Conservation (phyloP, 1,140 invertebrate genomes). For the Temnothorax curvispinosus region DNA sequence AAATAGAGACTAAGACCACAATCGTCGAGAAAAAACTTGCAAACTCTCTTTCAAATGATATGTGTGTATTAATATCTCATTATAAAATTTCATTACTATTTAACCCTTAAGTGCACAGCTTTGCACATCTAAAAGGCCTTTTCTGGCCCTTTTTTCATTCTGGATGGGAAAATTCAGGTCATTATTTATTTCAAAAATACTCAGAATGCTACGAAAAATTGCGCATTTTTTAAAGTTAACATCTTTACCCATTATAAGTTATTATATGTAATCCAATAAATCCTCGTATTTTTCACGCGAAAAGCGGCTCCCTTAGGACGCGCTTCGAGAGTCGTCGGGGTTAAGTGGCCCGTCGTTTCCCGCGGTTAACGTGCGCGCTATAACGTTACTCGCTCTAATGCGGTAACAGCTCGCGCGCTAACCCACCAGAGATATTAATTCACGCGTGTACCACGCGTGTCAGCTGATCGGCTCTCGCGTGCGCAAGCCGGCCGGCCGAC, state of each 20-base stretch:
- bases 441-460: constrained; percentile 33
- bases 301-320: neutral
- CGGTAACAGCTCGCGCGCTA: constrained; percentile 26
- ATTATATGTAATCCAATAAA: neutral
- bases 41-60: neutral
- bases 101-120: neutral
- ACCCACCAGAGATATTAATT: constrained; percentile 46
- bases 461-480: constrained; percentile 45
- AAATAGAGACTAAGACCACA: neutral
- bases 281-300: neutral
- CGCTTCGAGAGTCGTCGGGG: constrained; percentile 11
- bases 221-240: too few relatives aligned
- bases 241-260: too few relatives aligned
- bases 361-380: constrained; percentile 9
- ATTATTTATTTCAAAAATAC: too few relatives aligned
- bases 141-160: too few relatives aligned
- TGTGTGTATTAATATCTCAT: neutral
- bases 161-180: too few relatives aligned
- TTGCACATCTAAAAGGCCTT: too few relatives aligned
- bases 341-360: constrained; percentile 32
- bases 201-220: too few relatives aligned
- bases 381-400: constrained; percentile 20
- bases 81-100: neutral
- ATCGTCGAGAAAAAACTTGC: neutral
- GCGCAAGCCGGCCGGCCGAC: neutral